A percentile compares a stretch with the other conserved stretches of the same genome.
Conservation (phyloP, 2,113 vertebrate genomes). For the Chiloscyllium plagiosum region DNA sequence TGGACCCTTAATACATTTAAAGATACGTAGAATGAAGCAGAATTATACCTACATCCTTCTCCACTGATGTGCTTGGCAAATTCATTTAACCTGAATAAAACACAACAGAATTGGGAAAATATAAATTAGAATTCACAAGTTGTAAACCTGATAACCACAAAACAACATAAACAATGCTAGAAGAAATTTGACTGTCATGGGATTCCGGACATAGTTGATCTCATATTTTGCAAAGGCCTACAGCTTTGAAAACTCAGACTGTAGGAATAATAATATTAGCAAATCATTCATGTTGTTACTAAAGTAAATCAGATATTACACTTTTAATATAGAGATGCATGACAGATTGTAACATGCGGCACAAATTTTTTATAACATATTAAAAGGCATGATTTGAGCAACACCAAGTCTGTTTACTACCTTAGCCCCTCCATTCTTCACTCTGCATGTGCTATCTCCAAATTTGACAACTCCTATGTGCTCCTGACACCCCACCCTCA, state of each 20-base stretch:
- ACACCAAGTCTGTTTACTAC: background rate
- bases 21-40: background rate
- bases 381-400: background rate
- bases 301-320: background rate
- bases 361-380: background rate
- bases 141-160: background rate
- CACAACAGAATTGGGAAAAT: background rate
- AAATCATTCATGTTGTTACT: background rate
- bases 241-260: background rate
- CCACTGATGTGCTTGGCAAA: slow-evolving; percentile 86
- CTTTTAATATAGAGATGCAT: background rate
- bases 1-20: background rate
- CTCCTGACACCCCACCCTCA: background rate
- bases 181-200: background rate
- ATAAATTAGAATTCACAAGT: background rate
- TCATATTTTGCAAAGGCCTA: background rate
- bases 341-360: background rate
- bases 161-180: background rate
- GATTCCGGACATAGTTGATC: background rate
- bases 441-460: background rate
- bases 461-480: background rate
- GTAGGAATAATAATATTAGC: background rate
- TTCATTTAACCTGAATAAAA: slow-evolving; percentile 74
- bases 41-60: slow-evolving; percentile 78
- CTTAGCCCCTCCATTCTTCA: background rate